phyloP scores from a whole-genome alignment of 2,113 vertebrate genomes.

The Cavia aperea region DNA sequence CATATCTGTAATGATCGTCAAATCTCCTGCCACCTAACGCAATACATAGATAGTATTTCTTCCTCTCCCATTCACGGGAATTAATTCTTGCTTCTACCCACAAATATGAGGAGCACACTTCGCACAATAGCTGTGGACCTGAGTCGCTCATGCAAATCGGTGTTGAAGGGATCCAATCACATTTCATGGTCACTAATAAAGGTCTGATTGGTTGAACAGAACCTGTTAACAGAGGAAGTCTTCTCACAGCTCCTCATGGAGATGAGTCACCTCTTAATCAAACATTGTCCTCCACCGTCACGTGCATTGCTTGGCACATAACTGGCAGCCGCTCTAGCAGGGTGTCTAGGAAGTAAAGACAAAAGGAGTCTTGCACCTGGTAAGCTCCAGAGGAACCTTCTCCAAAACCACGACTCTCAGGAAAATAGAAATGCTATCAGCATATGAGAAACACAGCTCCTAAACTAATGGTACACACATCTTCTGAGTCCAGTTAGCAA shows the following conservation, averaged over 20 bases:
- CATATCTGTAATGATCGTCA: fast-evolving
- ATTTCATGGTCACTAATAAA: neutral
- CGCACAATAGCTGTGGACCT: fast-evolving
- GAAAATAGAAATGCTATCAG: neutral
- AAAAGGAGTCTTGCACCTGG: neutral
- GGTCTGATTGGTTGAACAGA: neutral
- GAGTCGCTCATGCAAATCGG: fast-evolving
- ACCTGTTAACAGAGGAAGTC: neutral
- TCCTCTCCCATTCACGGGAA: neutral
- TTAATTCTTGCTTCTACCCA: neutral
- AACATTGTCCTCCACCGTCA: fast-evolving
- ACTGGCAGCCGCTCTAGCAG: fast-evolving
- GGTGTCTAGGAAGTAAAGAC: too few species aligned
- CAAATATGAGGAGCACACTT: too few species aligned
- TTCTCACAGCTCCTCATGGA: fast-evolving
- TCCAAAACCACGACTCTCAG: neutral
- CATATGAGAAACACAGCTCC: fast-evolving
- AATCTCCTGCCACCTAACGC: neutral
- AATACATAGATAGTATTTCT: neutral
- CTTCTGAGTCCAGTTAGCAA: too few species aligned
- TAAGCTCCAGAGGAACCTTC: neutral
- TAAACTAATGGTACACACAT: fast-evolving
- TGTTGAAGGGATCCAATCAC: neutral
- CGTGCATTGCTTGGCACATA: fast-evolving
- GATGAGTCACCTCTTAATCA: neutral